Conservation (phyloP, 2,113 vertebrate genomes). For the Atrichornis clamosus region DNA sequence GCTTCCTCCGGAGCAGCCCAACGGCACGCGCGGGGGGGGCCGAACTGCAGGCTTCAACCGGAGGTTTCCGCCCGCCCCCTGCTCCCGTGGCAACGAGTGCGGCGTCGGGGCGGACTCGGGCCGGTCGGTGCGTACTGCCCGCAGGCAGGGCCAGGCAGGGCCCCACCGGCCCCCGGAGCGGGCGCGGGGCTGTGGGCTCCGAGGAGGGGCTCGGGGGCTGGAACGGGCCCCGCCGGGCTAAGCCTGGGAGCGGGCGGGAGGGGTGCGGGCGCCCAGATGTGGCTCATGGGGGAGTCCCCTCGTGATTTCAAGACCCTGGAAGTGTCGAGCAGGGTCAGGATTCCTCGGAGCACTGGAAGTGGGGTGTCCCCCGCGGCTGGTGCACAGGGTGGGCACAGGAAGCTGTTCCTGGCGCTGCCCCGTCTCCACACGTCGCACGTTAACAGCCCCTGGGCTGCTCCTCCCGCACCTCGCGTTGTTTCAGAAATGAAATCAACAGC, state of each 20-base stretch:
- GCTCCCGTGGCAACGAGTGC: conserved; percentile 28
- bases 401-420: neutral
- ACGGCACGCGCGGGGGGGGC: neutral
- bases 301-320: accelerated
- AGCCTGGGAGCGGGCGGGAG: too few species aligned
- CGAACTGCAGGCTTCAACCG: too few species aligned
- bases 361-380: neutral
- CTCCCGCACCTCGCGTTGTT: accelerated
- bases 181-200: too few species aligned
- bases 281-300: neutral
- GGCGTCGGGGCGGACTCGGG: neutral
- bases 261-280: neutral
- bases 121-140: neutral
- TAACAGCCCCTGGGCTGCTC: neutral
- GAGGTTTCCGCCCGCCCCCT: neutral
- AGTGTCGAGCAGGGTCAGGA: accelerated
- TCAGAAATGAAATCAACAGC: accelerated
- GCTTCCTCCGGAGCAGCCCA: neutral
- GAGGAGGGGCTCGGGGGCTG: neutral
- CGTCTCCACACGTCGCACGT: neutral
- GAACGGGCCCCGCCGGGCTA: too few species aligned
- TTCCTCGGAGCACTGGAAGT: accelerated
- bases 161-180: neutral
- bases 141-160: neutral
- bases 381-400: accelerated